Base-by-base conservation (phyloP, 2,797 vertebrate genomes). In the Pseudochromis fuscus region DNA sequence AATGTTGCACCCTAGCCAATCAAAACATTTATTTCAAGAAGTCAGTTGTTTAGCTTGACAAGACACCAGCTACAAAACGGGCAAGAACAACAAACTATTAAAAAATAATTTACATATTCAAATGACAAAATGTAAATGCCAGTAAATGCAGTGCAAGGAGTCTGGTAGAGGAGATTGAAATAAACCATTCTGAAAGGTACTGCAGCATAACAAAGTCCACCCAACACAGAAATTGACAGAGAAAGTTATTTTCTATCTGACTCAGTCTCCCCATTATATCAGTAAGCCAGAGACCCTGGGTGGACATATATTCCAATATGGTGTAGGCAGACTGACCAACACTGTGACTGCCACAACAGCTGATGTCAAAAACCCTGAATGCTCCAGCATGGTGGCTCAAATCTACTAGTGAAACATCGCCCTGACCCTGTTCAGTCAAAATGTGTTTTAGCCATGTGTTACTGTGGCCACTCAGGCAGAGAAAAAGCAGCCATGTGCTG, bases 381-480 rank as follows among this genome's bases (percentile, higher is more conserved):
- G 66, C 59, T 87, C 4, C 49, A 57, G 25, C 37, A 51, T 16
- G 52, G 55, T 62, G 48, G 50, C 30, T 67, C 40, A 38, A 42
- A 72, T 62, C 63, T 13, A 46, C 60, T 16, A 66, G 52, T 35
- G 51, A 78, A 85, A 50, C 38, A 31, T 57, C 28, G 18, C 67
- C 67, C 64, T 91, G 91, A 92, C 89, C 91, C 84, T 81, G 89
- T 91, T 93, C 88, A 84, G 84, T 92, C 89, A 91, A 51, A 86
- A 67, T 88, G 66, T 65, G 85, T 91, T 90, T 86, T 77, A 77
- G 79, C 76, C 72, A 68, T 23, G 44, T 70, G 73, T 59, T 75
- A 66, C 62, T 75, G 67, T 35, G 48, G 61, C 79, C 80, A 85
- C 59, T 80, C 74, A 81, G 61, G 87, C 87, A 79, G 82, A 88